A percentile compares a stretch with the other conserved stretches of the same genome.
Evolutionary conservation across 2,797 vertebrate genomes (phyloP).

Genomic region (Spondyliosoma cantharus): DNA sequence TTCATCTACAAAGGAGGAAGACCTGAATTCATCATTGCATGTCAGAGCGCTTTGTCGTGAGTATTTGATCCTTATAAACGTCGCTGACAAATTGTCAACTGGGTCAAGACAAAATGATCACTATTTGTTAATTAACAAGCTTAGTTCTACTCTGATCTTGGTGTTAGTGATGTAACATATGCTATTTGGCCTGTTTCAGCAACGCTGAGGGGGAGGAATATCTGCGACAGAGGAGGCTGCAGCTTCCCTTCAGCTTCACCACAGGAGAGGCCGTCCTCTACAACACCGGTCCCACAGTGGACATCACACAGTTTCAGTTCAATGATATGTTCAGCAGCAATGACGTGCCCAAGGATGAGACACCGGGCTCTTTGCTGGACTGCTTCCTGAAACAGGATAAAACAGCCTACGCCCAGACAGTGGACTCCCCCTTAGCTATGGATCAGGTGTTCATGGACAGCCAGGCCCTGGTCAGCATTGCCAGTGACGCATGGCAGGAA

Average conservation of each 20-base stretch:
- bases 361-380: slow-evolving; percentile 78
- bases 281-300: slow-evolving; percentile 65
- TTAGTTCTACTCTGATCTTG: background rate
- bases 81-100: background rate
- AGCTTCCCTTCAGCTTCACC: slow-evolving; percentile 83
- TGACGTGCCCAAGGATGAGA: slow-evolving; percentile 14
- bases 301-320: slow-evolving; percentile 65
- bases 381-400: slow-evolving; percentile 81
- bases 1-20: slow-evolving; percentile 84
- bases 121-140: too few species aligned
- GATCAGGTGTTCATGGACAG: slow-evolving; percentile 81
- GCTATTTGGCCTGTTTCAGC: slow-evolving; percentile 64
- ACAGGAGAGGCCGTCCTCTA: slow-evolving; percentile 86
- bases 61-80: slow-evolving; percentile 50
- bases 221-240: slow-evolving; percentile 78
- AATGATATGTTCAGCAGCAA: slow-evolving; percentile 42
- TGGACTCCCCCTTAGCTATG: slow-evolving; percentile 55
- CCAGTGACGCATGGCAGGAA: slow-evolving; percentile 69
- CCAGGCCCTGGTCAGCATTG: slow-evolving; percentile 74
- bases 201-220: slow-evolving; percentile 86
- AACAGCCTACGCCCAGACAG: slow-evolving; percentile 54
- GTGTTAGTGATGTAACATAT: background rate
- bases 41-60: slow-evolving; percentile 83
- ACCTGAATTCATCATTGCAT: slow-evolving; percentile 85
- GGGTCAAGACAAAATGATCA: background rate